These are phyloP conservation scores for Spodoptera frugiperda DNA, from an alignment of 1,140 invertebrate genomes.

Conservation along the genomic window DNA sequence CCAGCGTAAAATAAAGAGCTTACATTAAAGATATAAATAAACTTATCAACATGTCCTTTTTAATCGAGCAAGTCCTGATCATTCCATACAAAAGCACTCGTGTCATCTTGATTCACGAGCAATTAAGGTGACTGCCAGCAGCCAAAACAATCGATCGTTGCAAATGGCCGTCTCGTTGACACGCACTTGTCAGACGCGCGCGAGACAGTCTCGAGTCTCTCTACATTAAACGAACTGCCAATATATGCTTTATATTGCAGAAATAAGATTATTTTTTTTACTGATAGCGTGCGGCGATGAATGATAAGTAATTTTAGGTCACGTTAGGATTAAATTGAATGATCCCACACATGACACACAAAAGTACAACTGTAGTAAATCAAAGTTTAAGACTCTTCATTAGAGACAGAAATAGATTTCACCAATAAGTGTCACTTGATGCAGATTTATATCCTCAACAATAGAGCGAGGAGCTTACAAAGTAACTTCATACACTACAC, in stretches of 20 bases:
- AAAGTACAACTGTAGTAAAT: slow-evolving; percentile 33
- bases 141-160: slow-evolving; percentile 84
- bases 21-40: slow-evolving; percentile 11
- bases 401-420: slow-evolving; percentile 18
- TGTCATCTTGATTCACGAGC: slow-evolving; percentile 79
- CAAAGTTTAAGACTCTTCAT: slow-evolving; percentile 10
- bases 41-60: slow-evolving; percentile 22
- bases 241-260: slow-evolving; percentile 38
- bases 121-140: slow-evolving; percentile 82
- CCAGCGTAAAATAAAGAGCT: neutral
- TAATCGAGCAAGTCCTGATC: slow-evolving; percentile 29
- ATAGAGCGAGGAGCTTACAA: neutral
- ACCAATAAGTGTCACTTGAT: neutral
- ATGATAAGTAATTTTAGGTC: slow-evolving; percentile 31
- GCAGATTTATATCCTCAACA: neutral
- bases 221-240: slow-evolving; percentile 51
- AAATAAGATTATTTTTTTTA: slow-evolving; percentile 37
- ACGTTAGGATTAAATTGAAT: slow-evolving; percentile 38
- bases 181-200: slow-evolving; percentile 54
- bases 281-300: slow-evolving; percentile 7
- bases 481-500: neutral
- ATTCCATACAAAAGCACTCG: slow-evolving; percentile 49
- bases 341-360: slow-evolving; percentile 12
- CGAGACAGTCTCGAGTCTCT: slow-evolving; percentile 52
- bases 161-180: slow-evolving; percentile 73